Conservation (phyloP, 92 coral and sea anemone genomes). For the Porites divaricata region DNA sequence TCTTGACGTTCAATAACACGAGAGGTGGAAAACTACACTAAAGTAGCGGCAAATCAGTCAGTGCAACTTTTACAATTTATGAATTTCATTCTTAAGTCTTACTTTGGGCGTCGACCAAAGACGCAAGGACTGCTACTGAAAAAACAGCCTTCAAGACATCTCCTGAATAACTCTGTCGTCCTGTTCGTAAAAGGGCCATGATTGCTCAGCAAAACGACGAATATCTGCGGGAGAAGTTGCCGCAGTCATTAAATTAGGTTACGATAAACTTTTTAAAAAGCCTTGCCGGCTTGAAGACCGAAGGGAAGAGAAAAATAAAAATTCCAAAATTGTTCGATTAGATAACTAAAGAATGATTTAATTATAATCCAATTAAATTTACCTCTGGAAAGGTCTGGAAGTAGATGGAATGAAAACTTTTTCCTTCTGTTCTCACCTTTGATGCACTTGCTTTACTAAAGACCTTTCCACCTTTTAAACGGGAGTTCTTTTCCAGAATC, state of each 20-base stretch:
- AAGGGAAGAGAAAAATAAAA: background rate
- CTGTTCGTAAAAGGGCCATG: constrained; percentile 20
- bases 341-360: background rate
- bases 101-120: constrained; percentile 22
- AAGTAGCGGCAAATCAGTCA: background rate
- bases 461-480: background rate
- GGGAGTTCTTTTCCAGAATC: background rate
- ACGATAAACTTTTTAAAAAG: background rate
- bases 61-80: background rate
- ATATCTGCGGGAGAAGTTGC: background rate
- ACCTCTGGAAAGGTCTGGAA: background rate
- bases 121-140: background rate
- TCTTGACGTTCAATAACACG: background rate
- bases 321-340: no score
- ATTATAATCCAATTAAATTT: background rate
- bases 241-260: background rate
- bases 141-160: background rate
- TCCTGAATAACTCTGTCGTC: constrained; percentile 27
- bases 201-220: background rate
- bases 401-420: background rate
- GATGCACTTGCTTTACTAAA: background rate
- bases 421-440: background rate
- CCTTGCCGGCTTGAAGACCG: background rate
- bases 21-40: background rate
- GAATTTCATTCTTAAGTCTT: background rate